phyloP scores from a whole-genome alignment of 2,888 invertebrate species.

The Hyposoter dolosus region DNA sequence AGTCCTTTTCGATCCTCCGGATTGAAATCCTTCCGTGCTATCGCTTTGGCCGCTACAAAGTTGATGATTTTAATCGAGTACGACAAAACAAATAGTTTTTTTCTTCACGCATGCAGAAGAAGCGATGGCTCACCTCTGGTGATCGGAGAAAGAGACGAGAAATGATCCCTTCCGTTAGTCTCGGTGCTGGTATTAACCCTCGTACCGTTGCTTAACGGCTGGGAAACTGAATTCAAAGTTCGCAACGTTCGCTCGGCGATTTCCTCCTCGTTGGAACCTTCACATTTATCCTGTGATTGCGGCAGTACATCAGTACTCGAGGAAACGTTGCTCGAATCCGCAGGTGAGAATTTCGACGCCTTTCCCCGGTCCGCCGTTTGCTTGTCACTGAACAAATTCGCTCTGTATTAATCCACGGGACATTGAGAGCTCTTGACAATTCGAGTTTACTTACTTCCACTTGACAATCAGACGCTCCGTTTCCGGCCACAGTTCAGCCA shows the following conservation, averaged over 20 bases:
- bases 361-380: conserved; percentile 70
- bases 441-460: conserved; percentile 76
- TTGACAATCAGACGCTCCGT: conserved; percentile 86
- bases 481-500: conserved; percentile 86
- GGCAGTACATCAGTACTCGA: conserved; percentile 72
- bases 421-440: not conserved
- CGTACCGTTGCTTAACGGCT: conserved; percentile 43
- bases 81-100: not conserved
- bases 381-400: conserved; percentile 58
- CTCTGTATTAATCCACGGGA: conserved; percentile 15
- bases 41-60: conserved; percentile 42
- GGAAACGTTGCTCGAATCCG: conserved; percentile 72
- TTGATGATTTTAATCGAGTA: not conserved
- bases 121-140: conserved; percentile 25
- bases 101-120: not conserved
- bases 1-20: conserved; percentile 53
- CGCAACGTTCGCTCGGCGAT: conserved; percentile 41
- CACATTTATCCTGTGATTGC: conserved; percentile 34
- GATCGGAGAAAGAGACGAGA: conserved; percentile 35
- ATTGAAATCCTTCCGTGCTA: conserved; percentile 45
- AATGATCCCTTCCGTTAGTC: conserved; percentile 41
- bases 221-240: conserved; percentile 2
- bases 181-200: conserved; percentile 32
- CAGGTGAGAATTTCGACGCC: conserved; percentile 64
- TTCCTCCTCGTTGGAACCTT: conserved; percentile 33